Percentiles rank a stretch among this genome's conserved stretches.
phyloP scores from a whole-genome alignment of 2,113 vertebrate species.

The Hucho hucho region DNA sequence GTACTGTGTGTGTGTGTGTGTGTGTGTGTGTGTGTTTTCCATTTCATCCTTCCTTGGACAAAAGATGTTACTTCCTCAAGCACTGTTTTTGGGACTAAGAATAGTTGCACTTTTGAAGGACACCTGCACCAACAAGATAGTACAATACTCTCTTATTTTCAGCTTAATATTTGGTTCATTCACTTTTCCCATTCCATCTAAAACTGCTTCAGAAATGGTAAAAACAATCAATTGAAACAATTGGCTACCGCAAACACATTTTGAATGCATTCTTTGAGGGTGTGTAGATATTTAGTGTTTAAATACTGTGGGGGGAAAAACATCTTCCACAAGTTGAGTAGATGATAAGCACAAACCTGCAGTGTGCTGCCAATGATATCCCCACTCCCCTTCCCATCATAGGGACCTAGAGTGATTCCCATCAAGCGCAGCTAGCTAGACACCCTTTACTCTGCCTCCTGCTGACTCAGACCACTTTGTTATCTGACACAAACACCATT shows the following conservation, averaged over 20 bases:
- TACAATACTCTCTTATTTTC: background rate
- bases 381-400: background rate
- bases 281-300: background rate
- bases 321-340: background rate
- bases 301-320: background rate
- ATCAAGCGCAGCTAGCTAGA: background rate
- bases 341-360: background rate
- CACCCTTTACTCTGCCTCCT: background rate
- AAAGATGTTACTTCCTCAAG: background rate
- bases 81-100: background rate
- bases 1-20: background rate
- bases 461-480: background rate
- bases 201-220: background rate
- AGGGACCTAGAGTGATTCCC: background rate
- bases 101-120: background rate
- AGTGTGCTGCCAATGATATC: background rate
- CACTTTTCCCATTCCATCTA: background rate
- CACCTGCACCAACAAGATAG: background rate
- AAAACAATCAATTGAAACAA: background rate
- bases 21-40: background rate
- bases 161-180: background rate
- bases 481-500: conserved; percentile 2
- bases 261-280: background rate
- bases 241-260: background rate
- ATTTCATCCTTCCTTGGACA: background rate